Evolutionary conservation across 2,888 invertebrate species (phyloP), one percentile per base, ranked within the genome.

Genomic region (Andrena hattorfiana): DNA sequence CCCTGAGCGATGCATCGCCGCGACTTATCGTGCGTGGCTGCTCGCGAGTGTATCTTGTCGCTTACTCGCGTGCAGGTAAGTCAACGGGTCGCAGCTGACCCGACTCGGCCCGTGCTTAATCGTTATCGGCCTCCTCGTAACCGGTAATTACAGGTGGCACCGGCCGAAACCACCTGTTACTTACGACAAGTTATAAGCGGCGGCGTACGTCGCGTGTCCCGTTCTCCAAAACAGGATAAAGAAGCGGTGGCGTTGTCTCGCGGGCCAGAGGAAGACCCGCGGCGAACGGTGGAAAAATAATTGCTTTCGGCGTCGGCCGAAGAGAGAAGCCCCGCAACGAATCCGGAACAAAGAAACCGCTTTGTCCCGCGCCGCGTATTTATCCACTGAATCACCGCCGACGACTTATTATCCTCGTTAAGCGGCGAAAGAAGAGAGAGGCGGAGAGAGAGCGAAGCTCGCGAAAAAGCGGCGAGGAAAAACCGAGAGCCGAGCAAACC

Each of bases 161-260:
- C 84, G 79, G 76, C 75, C 88, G 76, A 83, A 83, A 87, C 87
- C 90, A 90, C 90, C 90, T 90, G 90, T 90, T 90, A 90, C 89
- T 80, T 84, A 83, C 77, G 79, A 77, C 71, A 69, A 74, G 77
- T 79, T 85, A 72, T 71, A 85, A 86, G 73, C 83, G 81, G 69
- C 77, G 80, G 56, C 67, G 68, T 64, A 51, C 49, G 68, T 48
- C 16, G 20, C 28, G 8, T 28, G n/a, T 7, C 32, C 32, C 56
- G 23, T 56, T 5, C 13, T 13, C 30, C 10, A 23, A 42, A 59
- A 16, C 42, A 13, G 42, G 42, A 42, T 42, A 42, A 16, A 42
- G 42, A 16, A 42, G 42, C 42, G 42, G 42, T 0, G 42, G 16
- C 13, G 42, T 16, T 16, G 42, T 13, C 35, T 35, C 23, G 30